Evolutionary conservation across 2,113 vertebrate genomes (phyloP).

Genomic region (Hippocampus mohnikei): DNA sequence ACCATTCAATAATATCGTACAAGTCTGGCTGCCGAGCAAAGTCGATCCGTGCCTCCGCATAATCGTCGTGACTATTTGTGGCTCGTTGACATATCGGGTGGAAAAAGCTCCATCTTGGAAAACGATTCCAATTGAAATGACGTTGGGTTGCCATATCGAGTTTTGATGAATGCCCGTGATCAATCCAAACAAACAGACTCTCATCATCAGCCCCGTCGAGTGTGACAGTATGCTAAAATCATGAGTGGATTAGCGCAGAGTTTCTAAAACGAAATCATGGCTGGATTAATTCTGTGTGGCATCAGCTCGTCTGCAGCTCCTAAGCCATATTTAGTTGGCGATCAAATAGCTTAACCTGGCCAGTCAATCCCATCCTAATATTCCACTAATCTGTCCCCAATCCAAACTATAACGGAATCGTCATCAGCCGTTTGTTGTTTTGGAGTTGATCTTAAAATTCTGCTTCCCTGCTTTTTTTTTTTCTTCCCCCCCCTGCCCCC

Average conservation of each 20-base stretch:
- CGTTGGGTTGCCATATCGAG: background rate
- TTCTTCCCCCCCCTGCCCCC: background rate
- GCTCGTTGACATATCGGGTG: background rate
- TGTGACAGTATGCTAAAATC: conserved; percentile 57
- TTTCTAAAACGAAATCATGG: conserved; percentile 61
- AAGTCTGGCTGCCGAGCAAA: background rate
- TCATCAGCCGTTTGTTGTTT: conserved; percentile 46
- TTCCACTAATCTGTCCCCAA: conserved; percentile 67
- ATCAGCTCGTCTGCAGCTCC: conserved; percentile 54
- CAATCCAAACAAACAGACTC: conserved; percentile 19
- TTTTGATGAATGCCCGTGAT: conserved; percentile 9
- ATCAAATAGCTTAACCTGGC: conserved; percentile 69
- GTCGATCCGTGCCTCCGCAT: background rate
- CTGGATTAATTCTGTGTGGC: conserved; percentile 64
- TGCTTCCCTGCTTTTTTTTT: background rate
- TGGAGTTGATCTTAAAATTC: background rate
- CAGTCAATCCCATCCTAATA: conserved; percentile 66
- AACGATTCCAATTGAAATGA: background rate
- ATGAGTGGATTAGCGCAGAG: conserved; percentile 59
- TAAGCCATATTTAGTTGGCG: conserved; percentile 71
- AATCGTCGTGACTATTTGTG: background rate
- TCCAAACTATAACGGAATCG: conserved; percentile 62
- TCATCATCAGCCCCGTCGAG: background rate
- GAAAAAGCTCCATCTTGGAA: background rate
- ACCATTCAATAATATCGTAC: background rate